Percentiles rank a stretch among this genome's conserved stretches.
These are phyloP conservation scores for Glossophaga mutica DNA, from an alignment of 2,797 vertebrate genomes.

Conservation along the genomic window DNA sequence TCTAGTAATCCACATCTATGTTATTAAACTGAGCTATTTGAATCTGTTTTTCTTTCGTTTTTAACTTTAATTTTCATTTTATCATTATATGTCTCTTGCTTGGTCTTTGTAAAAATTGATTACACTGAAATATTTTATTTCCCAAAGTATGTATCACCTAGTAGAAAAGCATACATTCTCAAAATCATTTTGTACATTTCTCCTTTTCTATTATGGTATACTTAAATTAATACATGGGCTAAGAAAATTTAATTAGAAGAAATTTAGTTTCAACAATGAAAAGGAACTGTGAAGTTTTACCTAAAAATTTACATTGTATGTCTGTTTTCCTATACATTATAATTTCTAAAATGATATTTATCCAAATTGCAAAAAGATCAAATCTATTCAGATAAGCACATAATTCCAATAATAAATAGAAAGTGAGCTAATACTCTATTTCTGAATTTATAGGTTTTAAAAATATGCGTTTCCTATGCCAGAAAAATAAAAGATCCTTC, in stretches of 20 bases:
- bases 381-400: not conserved
- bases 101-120: not conserved
- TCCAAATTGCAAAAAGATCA: not conserved
- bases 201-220: not conserved
- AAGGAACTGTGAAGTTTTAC: not conserved
- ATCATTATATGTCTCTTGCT: not conserved
- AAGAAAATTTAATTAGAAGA: not conserved
- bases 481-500: not conserved
- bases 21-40: not conserved
- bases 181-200: conserved; percentile 11
- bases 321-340: not conserved
- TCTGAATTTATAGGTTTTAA: not conserved
- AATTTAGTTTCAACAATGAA: conserved; percentile 11
- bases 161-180: not conserved
- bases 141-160: not conserved
- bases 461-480: not conserved
- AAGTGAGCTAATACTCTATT: not conserved
- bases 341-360: not conserved
- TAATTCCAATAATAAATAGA: not conserved
- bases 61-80: conserved; percentile 16
- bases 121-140: not conserved
- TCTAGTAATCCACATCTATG: not conserved
- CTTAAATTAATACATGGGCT: not conserved
- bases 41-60: not conserved
- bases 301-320: not conserved